Base-by-base conservation (phyloP, 2,888 invertebrate species). In the Byasa hedistus region DNA sequence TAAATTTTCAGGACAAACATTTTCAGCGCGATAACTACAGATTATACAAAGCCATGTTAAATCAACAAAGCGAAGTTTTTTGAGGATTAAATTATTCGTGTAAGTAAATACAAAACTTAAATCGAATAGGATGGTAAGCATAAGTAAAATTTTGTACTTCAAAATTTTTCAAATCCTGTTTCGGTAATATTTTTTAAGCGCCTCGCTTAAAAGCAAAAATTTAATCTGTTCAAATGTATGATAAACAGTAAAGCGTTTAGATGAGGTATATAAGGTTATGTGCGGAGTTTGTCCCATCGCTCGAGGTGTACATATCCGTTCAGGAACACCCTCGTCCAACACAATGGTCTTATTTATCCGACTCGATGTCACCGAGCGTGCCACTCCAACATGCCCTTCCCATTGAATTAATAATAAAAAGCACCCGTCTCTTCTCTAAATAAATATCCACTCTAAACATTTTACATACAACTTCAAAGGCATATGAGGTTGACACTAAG, bases 401-500 rank as follows among this genome's bases (percentile, higher is more conserved):
- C 57, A 64, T 64, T 54, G 60, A 68, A 64, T 64, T 64, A 69
- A 70, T 69, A 71, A 70, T 70, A 66, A 64, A 59, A 69, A 62
- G 63, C 69, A 66, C 64, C 73, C 75, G 76, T 75, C 75, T 75
- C 77, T 70, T 69, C 69, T 72, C 75, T 76, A 79, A 84, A 85
- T 81, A 85, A 82, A 83, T 81, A 81, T 75, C 73, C 76, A 74
- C 76, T 76, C 76, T 1, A 75, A 78, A 75, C 76, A 76, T 77
- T 80, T 76, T 82, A 86, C 80, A 85, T 83, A 76, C 77, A 76
- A 84, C 85, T 82, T 86, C 89, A 89, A 88, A 87, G 85, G 80
- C 83, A 86, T 79, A 79, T 83, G 85, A 84, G 80, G 81, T 84
- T 89, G 90, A 90, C 91, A 91, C 85, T 90, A 89, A 90, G 86